Evolutionary conservation across 2,888 invertebrate genomes (phyloP).

Genomic region (Apamea sordens): DNA sequence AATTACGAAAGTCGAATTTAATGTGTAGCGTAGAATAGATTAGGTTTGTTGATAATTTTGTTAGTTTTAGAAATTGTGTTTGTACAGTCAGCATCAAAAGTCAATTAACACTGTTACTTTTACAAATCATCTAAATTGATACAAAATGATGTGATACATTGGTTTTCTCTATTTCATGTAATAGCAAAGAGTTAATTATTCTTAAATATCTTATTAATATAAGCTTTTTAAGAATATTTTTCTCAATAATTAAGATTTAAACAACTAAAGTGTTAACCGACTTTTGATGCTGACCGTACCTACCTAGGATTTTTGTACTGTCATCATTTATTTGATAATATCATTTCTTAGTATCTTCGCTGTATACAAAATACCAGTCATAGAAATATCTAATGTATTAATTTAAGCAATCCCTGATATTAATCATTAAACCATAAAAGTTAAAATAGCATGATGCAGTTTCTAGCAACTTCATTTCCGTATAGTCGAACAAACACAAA

Average conservation of each 20-base stretch:
- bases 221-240: too few relatives aligned
- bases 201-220: too few relatives aligned
- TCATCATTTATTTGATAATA: neutral
- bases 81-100: too few relatives aligned
- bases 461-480: neutral
- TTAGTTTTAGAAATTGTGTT: neutral
- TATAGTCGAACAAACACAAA: neutral
- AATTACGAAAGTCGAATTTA: conserved; percentile 54
- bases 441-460: neutral
- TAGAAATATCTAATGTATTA: neutral
- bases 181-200: too few relatives aligned
- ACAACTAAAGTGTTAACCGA: too few relatives aligned
- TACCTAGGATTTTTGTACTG: neutral
- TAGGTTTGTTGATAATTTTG: conserved; percentile 17
- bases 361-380: neutral
- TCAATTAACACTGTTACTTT: too few relatives aligned
- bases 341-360: neutral
- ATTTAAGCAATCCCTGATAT: neutral
- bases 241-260: too few relatives aligned
- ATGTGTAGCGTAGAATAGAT: conserved; percentile 28
- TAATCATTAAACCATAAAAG: neutral
- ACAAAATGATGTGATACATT: too few relatives aligned
- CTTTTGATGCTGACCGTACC: too few relatives aligned
- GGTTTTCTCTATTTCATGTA: too few relatives aligned
- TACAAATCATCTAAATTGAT: too few relatives aligned